These are phyloP conservation scores for Pristionchus maxplancki DNA, from an alignment of 2,888 invertebrate genomes.

Conservation along the genomic window DNA sequence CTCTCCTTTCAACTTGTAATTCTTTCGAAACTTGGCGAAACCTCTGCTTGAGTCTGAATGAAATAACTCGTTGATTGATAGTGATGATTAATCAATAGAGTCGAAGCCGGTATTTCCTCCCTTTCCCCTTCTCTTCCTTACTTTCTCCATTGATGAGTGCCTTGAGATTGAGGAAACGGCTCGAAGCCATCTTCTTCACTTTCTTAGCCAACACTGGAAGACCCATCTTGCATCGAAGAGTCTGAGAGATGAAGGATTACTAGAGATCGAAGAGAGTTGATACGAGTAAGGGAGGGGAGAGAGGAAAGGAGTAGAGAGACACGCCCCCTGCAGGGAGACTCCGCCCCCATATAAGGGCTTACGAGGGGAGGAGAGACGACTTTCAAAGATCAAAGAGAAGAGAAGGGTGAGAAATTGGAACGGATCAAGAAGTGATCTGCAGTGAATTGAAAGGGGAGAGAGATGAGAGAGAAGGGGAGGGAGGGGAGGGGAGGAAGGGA, in stretches of 20 bases:
- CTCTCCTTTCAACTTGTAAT: constrained; percentile 71
- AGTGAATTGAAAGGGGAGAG: neutral
- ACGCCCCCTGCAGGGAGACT: neutral
- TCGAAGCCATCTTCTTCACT: constrained; percentile 64
- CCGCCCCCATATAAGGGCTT: constrained; percentile 27
- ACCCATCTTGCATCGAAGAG: constrained; percentile 51
- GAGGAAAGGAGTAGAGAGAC: constrained; percentile 19
- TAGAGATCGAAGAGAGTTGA: neutral
- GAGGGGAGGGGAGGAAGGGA: neutral
- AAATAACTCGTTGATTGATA: constrained; percentile 34
- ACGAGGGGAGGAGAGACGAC: neutral
- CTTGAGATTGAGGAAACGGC: constrained; percentile 64
- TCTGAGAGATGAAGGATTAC: neutral
- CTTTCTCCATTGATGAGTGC: constrained; percentile 66
- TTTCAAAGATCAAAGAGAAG: too few relatives aligned
- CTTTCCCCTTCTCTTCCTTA: constrained; percentile 8
- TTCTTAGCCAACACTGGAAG: constrained; percentile 66
- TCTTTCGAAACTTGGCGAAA: constrained; percentile 74
- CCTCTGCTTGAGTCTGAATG: constrained; percentile 64
- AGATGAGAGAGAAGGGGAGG: neutral
- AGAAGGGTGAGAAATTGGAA: constrained; percentile 4
- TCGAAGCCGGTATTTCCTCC: neutral
- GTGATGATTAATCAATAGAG: constrained; percentile 35
- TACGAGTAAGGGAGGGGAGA: constrained; percentile 8
- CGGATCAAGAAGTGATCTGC: constrained; percentile 32